A percentile compares a stretch with the other conserved stretches of the same genome.
Evolutionary conservation across 2,113 vertebrate species (phyloP).

Genomic region (Aldabrachelys gigantea): DNA sequence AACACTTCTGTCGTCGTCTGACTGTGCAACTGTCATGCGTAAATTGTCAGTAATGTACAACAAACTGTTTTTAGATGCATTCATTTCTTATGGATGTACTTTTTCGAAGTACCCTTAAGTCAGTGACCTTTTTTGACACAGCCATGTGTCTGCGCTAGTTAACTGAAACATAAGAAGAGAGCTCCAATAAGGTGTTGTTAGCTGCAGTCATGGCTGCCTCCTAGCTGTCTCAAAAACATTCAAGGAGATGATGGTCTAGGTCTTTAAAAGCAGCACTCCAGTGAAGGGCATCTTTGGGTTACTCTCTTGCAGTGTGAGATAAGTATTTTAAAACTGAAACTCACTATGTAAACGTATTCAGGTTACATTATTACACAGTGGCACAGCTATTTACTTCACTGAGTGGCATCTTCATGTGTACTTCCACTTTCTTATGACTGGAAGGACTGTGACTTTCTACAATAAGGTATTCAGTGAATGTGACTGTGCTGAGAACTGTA

Average conservation of each 20-base stretch:
- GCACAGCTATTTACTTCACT: not conserved
- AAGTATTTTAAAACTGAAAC: not conserved
- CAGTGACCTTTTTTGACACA: not conserved
- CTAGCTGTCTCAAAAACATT: no score
- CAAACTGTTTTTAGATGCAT: not conserved
- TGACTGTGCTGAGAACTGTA: not conserved
- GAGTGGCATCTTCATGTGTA: not conserved
- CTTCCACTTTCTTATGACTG: not conserved
- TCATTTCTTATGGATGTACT: not conserved
- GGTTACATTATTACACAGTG: not conserved
- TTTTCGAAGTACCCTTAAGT: not conserved
- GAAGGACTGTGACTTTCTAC: not conserved
- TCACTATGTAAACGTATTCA: not conserved
- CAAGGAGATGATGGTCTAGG: no score
- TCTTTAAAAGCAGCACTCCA: no score
- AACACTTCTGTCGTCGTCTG: not conserved
- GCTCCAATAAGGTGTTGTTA: not conserved
- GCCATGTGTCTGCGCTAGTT: not conserved
- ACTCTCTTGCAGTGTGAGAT: not conserved
- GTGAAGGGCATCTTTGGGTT: not conserved
- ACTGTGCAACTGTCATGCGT: not conserved
- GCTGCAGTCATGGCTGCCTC: not conserved
- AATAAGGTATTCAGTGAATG: not conserved
- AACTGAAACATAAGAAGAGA: not conserved
- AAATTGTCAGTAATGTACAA: not conserved